phyloP scores from a whole-genome alignment of 2,113 vertebrate species.

The Indicator indicator region DNA sequence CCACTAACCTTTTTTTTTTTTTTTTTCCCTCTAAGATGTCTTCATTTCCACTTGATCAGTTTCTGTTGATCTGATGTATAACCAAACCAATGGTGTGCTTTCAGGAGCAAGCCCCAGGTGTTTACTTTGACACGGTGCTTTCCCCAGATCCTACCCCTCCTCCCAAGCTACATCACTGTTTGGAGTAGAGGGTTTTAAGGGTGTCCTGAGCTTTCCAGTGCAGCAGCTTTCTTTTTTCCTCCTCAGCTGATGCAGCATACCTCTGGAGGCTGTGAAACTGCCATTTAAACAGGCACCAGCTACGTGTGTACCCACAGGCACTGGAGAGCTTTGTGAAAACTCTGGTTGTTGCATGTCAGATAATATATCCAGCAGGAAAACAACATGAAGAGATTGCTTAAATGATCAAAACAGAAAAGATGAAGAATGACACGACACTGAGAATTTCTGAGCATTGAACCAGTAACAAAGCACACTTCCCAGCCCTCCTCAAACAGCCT shows the following conservation, averaged over 20 bases:
- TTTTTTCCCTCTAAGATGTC: too few relatives aligned
- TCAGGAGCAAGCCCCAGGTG: neutral
- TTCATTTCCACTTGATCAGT: too few relatives aligned
- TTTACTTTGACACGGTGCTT: neutral
- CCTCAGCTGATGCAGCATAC: neutral
- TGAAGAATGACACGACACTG: neutral
- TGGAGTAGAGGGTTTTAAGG: neutral
- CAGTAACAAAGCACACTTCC: conserved; percentile 15
- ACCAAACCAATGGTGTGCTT: neutral
- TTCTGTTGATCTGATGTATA: too few relatives aligned
- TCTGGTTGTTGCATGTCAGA: conserved; percentile 12
- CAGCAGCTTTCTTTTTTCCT: neutral
- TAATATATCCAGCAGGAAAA: conserved; percentile 34
- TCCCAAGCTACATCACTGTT: neutral
- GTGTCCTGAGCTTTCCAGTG: neutral
- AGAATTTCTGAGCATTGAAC: conserved; percentile 30
- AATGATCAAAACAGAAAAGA: conserved; percentile 48
- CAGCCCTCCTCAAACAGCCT: conserved; percentile 14
- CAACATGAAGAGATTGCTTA: conserved; percentile 45
- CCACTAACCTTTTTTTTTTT: too few relatives aligned
- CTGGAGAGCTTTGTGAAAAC: conserved; percentile 13
- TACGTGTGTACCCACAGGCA: neutral
- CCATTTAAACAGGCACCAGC: conserved; percentile 21
- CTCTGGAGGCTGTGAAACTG: conserved; percentile 9
- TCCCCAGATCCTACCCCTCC: neutral